Conservation (phyloP, 1,140 invertebrate species). For the Centruroides vittatus region DNA sequence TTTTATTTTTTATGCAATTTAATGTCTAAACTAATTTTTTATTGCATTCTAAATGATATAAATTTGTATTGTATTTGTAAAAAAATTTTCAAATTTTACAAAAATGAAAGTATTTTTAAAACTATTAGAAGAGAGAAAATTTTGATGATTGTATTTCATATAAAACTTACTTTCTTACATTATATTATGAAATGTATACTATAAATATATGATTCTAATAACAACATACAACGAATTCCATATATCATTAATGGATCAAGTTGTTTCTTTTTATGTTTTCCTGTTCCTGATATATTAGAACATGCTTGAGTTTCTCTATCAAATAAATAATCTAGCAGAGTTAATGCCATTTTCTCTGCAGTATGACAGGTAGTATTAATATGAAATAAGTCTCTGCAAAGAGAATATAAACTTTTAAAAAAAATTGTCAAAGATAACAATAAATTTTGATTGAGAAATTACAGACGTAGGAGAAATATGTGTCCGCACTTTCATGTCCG, state of each 20-base stretch:
- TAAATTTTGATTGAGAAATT: neutral
- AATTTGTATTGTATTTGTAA: too few species aligned
- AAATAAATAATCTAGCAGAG: conserved; percentile 34
- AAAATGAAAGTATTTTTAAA: too few species aligned
- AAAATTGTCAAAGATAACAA: neutral
- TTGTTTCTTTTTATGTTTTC: conserved; percentile 35
- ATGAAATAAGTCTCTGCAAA: conserved; percentile 36
- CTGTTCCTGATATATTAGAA: conserved; percentile 33
- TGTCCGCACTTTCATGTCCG: conserved; percentile 36
- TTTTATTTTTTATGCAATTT: too few species aligned
- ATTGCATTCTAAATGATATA: too few species aligned
- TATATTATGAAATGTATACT: too few species aligned
- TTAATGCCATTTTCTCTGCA: conserved; percentile 35
- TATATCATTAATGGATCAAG: conserved; percentile 35
- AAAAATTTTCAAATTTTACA: too few species aligned
- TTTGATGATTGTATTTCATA: too few species aligned
- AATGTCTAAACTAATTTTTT: too few species aligned
- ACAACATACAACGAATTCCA: conserved; percentile 32
- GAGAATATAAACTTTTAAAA: conserved; percentile 2
- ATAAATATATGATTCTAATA: neutral
- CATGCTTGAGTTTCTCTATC: conserved; percentile 32
- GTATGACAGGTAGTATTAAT: conserved; percentile 36
- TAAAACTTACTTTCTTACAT: too few species aligned
- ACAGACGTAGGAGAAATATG: conserved; percentile 34
- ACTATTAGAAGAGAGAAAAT: too few species aligned